Evolutionary conservation across 2,888 invertebrate genomes (phyloP).

Genomic region (Alcis repandata): DNA sequence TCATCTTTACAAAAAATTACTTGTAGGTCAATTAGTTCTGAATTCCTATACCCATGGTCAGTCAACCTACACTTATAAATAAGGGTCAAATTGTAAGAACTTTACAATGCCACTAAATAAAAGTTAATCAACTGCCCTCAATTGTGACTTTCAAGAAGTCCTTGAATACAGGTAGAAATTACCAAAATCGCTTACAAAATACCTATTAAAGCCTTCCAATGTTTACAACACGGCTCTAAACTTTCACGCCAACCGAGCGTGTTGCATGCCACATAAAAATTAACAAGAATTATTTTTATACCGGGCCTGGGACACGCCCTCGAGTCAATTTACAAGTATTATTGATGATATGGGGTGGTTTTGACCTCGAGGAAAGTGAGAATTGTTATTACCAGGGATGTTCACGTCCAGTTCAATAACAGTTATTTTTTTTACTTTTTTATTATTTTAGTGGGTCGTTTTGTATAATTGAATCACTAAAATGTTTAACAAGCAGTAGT

Average conservation of each 20-base stretch:
- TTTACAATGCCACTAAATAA: not conserved
- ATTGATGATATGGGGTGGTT: constrained; percentile 69
- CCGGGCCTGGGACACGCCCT: constrained; percentile 67
- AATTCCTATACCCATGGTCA: too few species aligned
- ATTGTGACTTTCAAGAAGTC: constrained; percentile 7
- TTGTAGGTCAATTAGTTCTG: too few species aligned
- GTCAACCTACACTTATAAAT: too few species aligned
- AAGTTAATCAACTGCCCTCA: constrained; percentile 10
- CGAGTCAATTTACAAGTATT: constrained; percentile 69
- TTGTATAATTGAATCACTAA: not conserved
- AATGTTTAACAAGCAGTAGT: not conserved
- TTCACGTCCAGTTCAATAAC: constrained; percentile 9
- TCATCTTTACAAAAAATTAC: too few species aligned
- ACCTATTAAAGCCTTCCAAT: constrained; percentile 31
- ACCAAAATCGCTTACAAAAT: constrained; percentile 37
- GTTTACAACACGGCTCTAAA: constrained; percentile 34
- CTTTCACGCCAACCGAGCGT: constrained; percentile 50
- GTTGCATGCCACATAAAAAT: constrained; percentile 70
- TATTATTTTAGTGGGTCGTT: not conserved
- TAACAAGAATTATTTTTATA: constrained; percentile 67
- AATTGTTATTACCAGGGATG: constrained; percentile 19
- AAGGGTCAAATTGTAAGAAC: not conserved
- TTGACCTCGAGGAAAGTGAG: constrained; percentile 45
- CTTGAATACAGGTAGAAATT: constrained; percentile 20
- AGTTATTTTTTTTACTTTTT: not conserved